Evolutionary conservation across 2,888 invertebrate genomes (phyloP), one percentile per base, ranked within the genome.

Genomic region (Chydorus sphaericus): DNA sequence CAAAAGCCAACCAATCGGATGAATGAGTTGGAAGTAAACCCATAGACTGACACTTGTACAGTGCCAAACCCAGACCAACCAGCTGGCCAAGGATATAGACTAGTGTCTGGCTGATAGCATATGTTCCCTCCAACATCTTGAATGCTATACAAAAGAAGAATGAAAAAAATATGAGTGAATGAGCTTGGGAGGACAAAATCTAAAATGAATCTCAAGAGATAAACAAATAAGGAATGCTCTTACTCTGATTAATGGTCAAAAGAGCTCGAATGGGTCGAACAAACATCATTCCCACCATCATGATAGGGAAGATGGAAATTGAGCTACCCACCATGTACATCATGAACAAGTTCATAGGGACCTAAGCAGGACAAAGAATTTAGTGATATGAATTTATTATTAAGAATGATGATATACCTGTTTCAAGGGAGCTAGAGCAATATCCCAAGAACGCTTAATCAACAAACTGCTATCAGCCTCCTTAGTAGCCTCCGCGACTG

Each of bases 271-370:
- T 81, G 2, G 97, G 97, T 59, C 96, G 77, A 65, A 97, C 85
- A 64, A 97, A 84, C 73, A 98, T 78, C 98, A 99, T 98, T 44
- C 94, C 96, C 8, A 99, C 94, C 98, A 99, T 99, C 98, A 99
- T 98, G 50, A 99, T 98, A 0, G 98, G 98, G 66, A 99, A 97
- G 65, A 99, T 97, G 1, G 96, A 97, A 65, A 98, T 96, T 0
- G 96, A 93, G 70, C 92, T 96, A 18, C 97, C 97, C 55, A 97
- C 93, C 98, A 99, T 99, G 72, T 97, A 99, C 93, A 98, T 96
- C 59, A 99, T 92, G 69, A 98, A 93, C 60, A 98, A 75, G 71
- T 99, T 99, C 98, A 99, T 99, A 1, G 96, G 96, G 11, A 79
- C 73, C 72, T 78, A 60, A 33, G 18, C n/a, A 31, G 26, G n/a